Evolutionary conservation across 2,888 invertebrate species (phyloP), one percentile per base, ranked within the genome.

Genomic region (Zygogramma bicolorata): DNA sequence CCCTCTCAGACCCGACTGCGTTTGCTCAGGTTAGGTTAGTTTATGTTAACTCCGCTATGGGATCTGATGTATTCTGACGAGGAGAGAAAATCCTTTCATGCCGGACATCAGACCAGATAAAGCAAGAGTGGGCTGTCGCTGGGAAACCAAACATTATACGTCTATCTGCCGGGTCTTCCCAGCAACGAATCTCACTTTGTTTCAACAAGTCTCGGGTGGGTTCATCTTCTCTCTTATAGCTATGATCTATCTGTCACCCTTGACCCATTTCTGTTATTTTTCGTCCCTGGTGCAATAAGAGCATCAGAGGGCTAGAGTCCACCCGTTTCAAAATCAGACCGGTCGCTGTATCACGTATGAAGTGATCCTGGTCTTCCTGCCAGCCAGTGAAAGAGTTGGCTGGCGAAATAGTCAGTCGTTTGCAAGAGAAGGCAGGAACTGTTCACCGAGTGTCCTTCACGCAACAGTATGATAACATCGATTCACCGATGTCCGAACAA

Each of bases 1-100:
- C n/a, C n/a, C n/a, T n/a, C n/a, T n/a, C n/a, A n/a, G n/a, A n/a
- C n/a, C n/a, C n/a, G n/a, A n/a, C n/a, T n/a, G n/a, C n/a, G n/a
- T n/a, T n/a, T n/a, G n/a, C n/a, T n/a, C n/a, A 61, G 61, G 61
- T 40, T 22, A 61, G 61, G 61, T 40, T 61, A 61, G 61, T 15
- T 38, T 34, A 20, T 31, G 31, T 27, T 34, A 60, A 34, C 34
- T 60, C 60, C 34, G 60, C 60, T 22, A 60, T 60, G 34, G 60
- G 58, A 58, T n/a, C 29, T 29, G 58, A 27, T 18, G 58, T 58
- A 18, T 29, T 58, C 31, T 29, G 31, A 58, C 29, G 58, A 58
- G 58, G 58, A 58, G 58, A 15, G 58, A 10, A 22, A 18, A 60
- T 22, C 34, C 1, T 60, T 15, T 18, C 60, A 60, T 60, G 58